Base-by-base conservation (phyloP, 2,888 invertebrate species). In the Actias luna region DNA sequence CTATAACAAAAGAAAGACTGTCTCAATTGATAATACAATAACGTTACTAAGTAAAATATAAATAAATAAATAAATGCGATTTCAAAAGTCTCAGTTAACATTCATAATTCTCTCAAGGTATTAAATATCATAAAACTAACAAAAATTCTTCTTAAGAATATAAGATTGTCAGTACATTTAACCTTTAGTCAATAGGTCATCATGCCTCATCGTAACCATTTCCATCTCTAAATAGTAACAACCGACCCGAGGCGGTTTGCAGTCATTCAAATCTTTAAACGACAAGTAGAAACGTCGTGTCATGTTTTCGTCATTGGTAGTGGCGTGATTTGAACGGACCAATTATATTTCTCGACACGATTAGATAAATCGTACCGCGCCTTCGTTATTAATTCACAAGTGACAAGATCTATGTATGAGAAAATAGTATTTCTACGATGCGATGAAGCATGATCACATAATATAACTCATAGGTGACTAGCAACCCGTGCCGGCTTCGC, bases 251-350 rank as follows among this genome's bases (percentile, higher is more conserved):
- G 8, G 18, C 42, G 42, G n/a, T 50, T 3, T 50, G 22, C 46
- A 50, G 46, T 50, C 22, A 50, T 50, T 50, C 25, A 50, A 12
- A 50, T 22, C 55, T 66, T 55, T 65, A 69, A 64, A 67, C 69
- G 62, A 63, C 29, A 86, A 87, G 85, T 88, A 82, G 85, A 80
- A 68, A 66, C 69, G 74, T 70, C 68, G 79, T 77, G 78, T 74
- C n/a, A 82, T 80, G 78, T 75, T 82, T 81, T 85, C 86, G 87
- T 85, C 83, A 81, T 73, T 75, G 67, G 67, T 64, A 72, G 86
- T 92, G 91, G 92, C 91, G 90, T 91, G 92, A 91, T 82, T 82
- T 73, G 71, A 80, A 73, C 71, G 76, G 80, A 76, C 89, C 90
- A 91, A 90, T 92, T 84, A 85, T 66, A 72, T 77, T 75, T 70